Evolutionary conservation across 2,113 vertebrate species (phyloP).

Genomic region (Hyperoodon ampullatus): DNA sequence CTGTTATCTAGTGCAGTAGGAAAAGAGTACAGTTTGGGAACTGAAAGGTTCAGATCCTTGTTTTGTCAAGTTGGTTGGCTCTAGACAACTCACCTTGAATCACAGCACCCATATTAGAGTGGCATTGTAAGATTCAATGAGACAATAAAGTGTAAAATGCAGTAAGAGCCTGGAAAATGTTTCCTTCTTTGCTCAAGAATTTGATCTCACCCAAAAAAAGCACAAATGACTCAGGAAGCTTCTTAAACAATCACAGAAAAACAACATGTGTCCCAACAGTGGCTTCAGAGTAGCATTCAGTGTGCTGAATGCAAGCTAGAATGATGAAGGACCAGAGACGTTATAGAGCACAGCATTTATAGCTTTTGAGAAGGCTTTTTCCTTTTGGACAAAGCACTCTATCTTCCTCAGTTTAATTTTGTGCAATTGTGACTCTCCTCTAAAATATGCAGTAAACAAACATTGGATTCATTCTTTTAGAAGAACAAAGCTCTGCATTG

Average conservation of each 20-base stretch:
- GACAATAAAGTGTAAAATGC: neutral
- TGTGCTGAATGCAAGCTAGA: too few species aligned
- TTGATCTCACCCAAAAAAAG: neutral
- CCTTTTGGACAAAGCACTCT: constrained; percentile 8
- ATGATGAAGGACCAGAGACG: neutral
- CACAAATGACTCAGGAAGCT: neutral
- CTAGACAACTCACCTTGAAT: neutral
- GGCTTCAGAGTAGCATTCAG: neutral
- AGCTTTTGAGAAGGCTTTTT: neutral
- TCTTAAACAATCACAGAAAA: neutral
- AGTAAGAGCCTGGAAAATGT: neutral
- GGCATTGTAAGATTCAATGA: neutral
- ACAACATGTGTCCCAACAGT: neutral
- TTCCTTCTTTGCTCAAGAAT: neutral
- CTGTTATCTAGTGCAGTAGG: neutral
- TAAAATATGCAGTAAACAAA: constrained; percentile 49
- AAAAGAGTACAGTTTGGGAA: neutral
- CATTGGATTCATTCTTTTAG: constrained; percentile 1
- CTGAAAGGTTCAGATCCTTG: neutral
- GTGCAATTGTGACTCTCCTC: neutral
- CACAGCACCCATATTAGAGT: neutral
- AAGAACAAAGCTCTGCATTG: constrained; percentile 48
- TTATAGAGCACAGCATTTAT: neutral
- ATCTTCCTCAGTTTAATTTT: constrained; percentile 49
- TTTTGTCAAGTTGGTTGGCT: neutral